Conservation (phyloP, 1,140 invertebrate genomes). For the Subanguina moxae region DNA sequence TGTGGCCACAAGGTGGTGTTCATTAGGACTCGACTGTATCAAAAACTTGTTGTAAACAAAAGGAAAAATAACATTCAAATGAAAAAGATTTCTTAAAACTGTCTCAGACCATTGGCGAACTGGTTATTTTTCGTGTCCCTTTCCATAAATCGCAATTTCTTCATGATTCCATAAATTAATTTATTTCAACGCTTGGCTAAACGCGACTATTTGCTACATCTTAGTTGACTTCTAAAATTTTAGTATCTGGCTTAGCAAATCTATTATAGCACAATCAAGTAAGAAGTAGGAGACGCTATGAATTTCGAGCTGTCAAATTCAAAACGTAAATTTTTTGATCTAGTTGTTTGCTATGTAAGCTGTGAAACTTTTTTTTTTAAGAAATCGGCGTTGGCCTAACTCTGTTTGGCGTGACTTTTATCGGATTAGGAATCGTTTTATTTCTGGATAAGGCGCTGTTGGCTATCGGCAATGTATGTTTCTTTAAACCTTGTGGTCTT, state of each 20-base stretch:
- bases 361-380: conserved; percentile 61
- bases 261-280: not conserved
- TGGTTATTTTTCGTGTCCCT: no score
- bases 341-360: not conserved
- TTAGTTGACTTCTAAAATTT: not conserved
- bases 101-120: no score
- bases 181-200: not conserved
- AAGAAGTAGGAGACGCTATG: conserved; percentile 27
- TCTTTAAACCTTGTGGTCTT: conserved; percentile 10
- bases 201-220: not conserved
- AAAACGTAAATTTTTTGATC: conserved; percentile 46
- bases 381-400: conserved; percentile 95
- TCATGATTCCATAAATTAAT: conserved; percentile 8
- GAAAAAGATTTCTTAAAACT: no score
- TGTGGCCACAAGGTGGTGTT: no score
- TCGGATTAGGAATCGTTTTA: conserved; percentile 87
- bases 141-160: conserved; percentile 7
- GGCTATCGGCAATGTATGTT: conserved; percentile 93
- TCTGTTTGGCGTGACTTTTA: conserved; percentile 88
- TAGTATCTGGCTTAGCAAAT: not conserved
- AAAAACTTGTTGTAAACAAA: not conserved
- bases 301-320: conserved; percentile 56
- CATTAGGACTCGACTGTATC: no score
- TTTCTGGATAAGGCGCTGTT: conserved; percentile 95
- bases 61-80: not conserved